Base-by-base conservation (phyloP, 2,113 vertebrate species). In the Callaeas wilsoni region DNA sequence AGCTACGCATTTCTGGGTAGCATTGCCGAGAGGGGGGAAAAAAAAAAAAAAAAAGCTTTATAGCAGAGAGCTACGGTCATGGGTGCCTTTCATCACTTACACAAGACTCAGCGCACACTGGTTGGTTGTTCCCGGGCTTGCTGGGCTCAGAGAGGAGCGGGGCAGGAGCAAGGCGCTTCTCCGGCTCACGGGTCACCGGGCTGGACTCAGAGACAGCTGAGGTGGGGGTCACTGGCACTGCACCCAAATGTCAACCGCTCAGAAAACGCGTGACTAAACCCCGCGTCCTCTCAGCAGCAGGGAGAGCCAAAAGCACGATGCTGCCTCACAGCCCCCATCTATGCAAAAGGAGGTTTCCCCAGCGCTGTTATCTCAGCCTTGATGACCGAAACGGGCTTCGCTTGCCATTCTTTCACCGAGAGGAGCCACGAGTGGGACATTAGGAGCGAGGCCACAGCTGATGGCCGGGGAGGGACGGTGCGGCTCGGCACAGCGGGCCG, bases 101-200 rank as follows among this genome's bases (percentile, higher is more conserved):
- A 10, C 10, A 3, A 4, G 30, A 1, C 27, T 8, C 16, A 30
- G 13, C 7, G 20, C 55, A 12, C 1, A 18, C 55, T 6, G 1
- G 4, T 1, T 7, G 41, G 37, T n/a, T 8, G 4, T 23, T 16
- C 19, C 33, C n/a, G 12, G 32, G 56, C 6, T 56, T 10, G 27
- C 25, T 6, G 4, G 39, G 46, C 33, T 12, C n/a, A 1, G 35
- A 13, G 32, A 6, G n/a, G 37, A 57, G 63, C 17, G 12, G 65
- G 46, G 4, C 50, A 12, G 71, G 11, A 49, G 53, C 17, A 17
- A 13, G 7, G 57, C 12, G 4, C 56, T 14, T 15, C 70, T 29
- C 12, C 56, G 4, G 37, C 56, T 32, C 49, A 2, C 8, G 20
- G 19, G 11, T 6, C 23, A 1, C 27, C 3, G 23, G 20, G 20